phyloP scores from a whole-genome alignment of 1,140 invertebrate species.

The Sesamia nonagrioides region DNA sequence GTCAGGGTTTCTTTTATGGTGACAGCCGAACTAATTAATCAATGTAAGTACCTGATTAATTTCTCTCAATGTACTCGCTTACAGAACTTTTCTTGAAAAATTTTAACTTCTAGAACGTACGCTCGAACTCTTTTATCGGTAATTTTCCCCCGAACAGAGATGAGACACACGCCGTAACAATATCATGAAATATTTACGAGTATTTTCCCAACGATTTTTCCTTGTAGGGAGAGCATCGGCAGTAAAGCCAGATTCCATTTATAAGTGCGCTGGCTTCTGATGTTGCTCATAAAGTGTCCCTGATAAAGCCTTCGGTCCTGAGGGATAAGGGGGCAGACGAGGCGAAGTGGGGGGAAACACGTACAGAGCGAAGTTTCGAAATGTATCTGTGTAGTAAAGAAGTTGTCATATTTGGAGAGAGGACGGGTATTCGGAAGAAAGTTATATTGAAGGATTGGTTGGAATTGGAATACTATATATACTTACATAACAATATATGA shows the following conservation, averaged over 20 bases:
- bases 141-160: slow-evolving; percentile 41
- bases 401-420: slow-evolving; percentile 27
- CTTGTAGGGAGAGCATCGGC: slow-evolving; percentile 34
- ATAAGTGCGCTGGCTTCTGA: slow-evolving; percentile 64
- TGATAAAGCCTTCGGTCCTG: slow-evolving; percentile 67
- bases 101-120: slow-evolving; percentile 12
- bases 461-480: neutral
- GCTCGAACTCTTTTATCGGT: slow-evolving; percentile 40
- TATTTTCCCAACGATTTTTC: slow-evolving; percentile 50
- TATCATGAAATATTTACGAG: slow-evolving; percentile 56
- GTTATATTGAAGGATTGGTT: slow-evolving; percentile 7
- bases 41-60: no score
- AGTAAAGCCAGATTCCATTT: slow-evolving; percentile 64
- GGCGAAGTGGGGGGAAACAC: slow-evolving; percentile 14
- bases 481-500: neutral
- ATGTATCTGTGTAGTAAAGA: slow-evolving; percentile 21
- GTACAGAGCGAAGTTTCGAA: slow-evolving; percentile 21
- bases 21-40: neutral
- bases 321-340: slow-evolving; percentile 56
- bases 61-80: no score
- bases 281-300: slow-evolving; percentile 63
- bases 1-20: slow-evolving; percentile 3
- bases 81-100: neutral
- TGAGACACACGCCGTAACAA: slow-evolving; percentile 45
- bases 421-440: neutral